Evolutionary conservation across 2,888 invertebrate species (phyloP).

Genomic region (Papilio elwesi): DNA sequence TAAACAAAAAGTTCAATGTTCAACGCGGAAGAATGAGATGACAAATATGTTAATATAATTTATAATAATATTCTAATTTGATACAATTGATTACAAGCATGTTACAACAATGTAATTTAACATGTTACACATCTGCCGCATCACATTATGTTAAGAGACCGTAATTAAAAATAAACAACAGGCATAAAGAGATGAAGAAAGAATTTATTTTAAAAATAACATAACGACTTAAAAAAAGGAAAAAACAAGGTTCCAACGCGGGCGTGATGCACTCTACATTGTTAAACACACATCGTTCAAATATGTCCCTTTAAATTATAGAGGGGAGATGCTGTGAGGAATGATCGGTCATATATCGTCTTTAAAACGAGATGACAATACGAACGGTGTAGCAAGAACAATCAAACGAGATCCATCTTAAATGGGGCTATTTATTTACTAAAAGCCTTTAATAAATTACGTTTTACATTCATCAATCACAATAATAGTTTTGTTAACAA

Average conservation of each 20-base stretch:
- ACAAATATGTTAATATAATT: not conserved
- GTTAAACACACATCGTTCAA: constrained; percentile 64
- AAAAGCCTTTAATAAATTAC: constrained; percentile 35
- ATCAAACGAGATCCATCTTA: constrained; percentile 37
- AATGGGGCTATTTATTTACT: constrained; percentile 32
- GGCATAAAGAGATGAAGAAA: constrained; percentile 2
- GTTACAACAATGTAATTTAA: not conserved
- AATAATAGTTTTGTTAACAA: constrained; percentile 22
- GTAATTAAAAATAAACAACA: constrained; percentile 29
- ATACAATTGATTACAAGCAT: not conserved
- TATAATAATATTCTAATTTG: not conserved
- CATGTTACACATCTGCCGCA: not conserved
- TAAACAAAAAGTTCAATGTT: not conserved
- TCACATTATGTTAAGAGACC: constrained; percentile 10
- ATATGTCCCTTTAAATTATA: constrained; percentile 61
- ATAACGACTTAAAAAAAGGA: constrained; percentile 14
- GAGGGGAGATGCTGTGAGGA: constrained; percentile 68
- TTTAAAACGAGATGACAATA: constrained; percentile 51
- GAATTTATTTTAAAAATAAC: constrained; percentile 12
- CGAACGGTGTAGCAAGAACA: constrained; percentile 31
- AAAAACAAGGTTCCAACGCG: not conserved
- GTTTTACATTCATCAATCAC: constrained; percentile 25
- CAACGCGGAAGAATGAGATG: not conserved
- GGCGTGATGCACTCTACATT: constrained; percentile 64
- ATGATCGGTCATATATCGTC: constrained; percentile 65